Evolutionary conservation across 2,797 vertebrate species (phyloP), one percentile per base, ranked within the genome.

Genomic region (Clangula hyemalis): DNA sequence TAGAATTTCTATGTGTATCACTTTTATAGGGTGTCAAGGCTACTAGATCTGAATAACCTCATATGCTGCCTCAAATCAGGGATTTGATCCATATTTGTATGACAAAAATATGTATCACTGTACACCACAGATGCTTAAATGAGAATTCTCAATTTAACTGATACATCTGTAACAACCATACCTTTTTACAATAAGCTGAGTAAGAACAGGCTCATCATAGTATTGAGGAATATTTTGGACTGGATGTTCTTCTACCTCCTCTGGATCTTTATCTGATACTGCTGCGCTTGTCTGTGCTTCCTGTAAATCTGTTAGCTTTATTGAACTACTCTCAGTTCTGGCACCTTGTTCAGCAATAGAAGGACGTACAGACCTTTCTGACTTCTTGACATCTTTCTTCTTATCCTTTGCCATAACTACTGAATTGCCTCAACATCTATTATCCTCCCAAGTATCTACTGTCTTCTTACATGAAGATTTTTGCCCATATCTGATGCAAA

Each of bases 121-220:
- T 56, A 76, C 13, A 69, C 14, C 27, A 87, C 16, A 61, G n/a
- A 38, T 14, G 66, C 5, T 39, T 25, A 34, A 71, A 45, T 4
- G 7, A 77, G 41, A 65, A 62, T 20, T 78, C 49, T 28, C 71
- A 43, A 30, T 28, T 54, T 70, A 60, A 47, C 5, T 5, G 11
- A 19, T 36, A 4, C 11, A 6, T 74, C 45, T 62, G 15, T 77
- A 88, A 66, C 51, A 95, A 53, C 11, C n/a, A 47, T 95, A 99
- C 99, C 98, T 98, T 94, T 97, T 95, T 5, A 99, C 88, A 34
- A 98, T 96, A 61, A 99, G 83, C n/a, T 89, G 92, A 28, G 97
- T 77, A 53, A 98, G 97, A 43, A 95, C 0, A 18, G 96, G 96
- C 8, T 98, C 97, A 62, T 98, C 81, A 0, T 89, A 83, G 20